Percentiles rank a stretch among this genome's conserved stretches.
These are phyloP conservation scores for Sussaba pulchella DNA, from an alignment of 2,888 invertebrate species.

Conservation along the genomic window DNA sequence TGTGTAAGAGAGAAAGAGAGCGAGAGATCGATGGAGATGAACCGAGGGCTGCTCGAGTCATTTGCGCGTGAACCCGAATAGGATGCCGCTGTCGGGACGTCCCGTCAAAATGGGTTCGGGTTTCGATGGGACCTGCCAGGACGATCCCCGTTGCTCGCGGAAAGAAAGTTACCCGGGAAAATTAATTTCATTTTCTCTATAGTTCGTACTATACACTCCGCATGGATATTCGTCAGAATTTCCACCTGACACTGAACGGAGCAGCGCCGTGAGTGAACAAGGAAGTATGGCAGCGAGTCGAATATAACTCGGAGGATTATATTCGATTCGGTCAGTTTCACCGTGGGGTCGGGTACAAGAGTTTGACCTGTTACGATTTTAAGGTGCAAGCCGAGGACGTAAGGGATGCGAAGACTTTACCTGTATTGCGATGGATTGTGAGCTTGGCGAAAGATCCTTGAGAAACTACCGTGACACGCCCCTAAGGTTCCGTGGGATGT, in stretches of 20 bases:
- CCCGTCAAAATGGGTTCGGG: background rate
- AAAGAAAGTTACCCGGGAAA: constrained; percentile 3
- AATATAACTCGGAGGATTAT: constrained; percentile 13
- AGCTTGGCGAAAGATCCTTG: constrained; percentile 5
- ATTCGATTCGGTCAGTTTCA: constrained; percentile 45
- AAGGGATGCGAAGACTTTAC: constrained; percentile 28
- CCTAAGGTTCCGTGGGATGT: constrained; percentile 41
- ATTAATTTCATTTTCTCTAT: no score
- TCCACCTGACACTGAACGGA: constrained; percentile 17
- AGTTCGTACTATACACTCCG: no score
- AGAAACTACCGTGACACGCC: constrained; percentile 56
- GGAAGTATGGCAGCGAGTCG: background rate
- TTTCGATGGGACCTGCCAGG: constrained; percentile 13
- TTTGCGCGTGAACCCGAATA: constrained; percentile 43
- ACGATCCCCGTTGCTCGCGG: background rate
- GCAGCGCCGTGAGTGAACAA: background rate
- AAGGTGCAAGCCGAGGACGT: background rate
- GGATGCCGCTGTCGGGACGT: constrained; percentile 12
- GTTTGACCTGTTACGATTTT: constrained; percentile 48
- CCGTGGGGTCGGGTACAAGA: constrained; percentile 48
- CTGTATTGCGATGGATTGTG: no score
- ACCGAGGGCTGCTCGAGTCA: constrained; percentile 41
- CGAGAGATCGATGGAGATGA: constrained; percentile 26
- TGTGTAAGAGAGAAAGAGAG: background rate
- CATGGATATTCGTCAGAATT: background rate